Evolutionary conservation across 1,140 invertebrate species (phyloP).

Genomic region (Armadillidium nasatum): DNA sequence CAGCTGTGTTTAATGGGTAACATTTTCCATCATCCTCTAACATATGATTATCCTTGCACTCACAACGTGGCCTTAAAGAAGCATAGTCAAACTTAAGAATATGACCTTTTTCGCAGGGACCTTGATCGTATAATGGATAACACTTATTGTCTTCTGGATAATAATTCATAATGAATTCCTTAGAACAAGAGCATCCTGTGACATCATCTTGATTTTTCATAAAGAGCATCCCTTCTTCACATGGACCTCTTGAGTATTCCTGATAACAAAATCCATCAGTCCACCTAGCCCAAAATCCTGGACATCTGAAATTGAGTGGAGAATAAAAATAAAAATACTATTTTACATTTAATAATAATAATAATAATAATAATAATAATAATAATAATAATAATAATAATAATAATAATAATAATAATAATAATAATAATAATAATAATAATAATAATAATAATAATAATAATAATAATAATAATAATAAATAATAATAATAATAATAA

Average conservation of each 20-base stretch:
- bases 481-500: background rate
- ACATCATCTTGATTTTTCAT: slow-evolving; percentile 31
- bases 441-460: slow-evolving; percentile 2
- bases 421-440: slow-evolving; percentile 8
- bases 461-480: slow-evolving; percentile 3
- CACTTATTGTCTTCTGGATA: slow-evolving; percentile 38
- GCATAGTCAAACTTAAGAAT: slow-evolving; percentile 47
- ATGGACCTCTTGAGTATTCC: slow-evolving; percentile 45
- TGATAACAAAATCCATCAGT: slow-evolving; percentile 41
- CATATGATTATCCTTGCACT: slow-evolving; percentile 46
- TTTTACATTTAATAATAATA: background rate
- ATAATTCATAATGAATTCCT: slow-evolving; percentile 45
- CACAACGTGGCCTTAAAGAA: slow-evolving; percentile 34
- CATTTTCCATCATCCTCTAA: slow-evolving; percentile 46
- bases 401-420: slow-evolving; percentile 4
- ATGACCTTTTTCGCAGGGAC: slow-evolving; percentile 45
- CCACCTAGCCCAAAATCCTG: slow-evolving; percentile 38
- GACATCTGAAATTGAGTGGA: slow-evolving; percentile 29
- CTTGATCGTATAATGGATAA: slow-evolving; percentile 45
- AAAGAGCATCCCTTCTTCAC: slow-evolving; percentile 44
- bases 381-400: background rate
- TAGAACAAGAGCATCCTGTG: slow-evolving; percentile 42
- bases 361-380: background rate
- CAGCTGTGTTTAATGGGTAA: slow-evolving; percentile 46
- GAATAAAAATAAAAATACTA: background rate